These are phyloP conservation scores for Sinohyriopsis cumingii DNA, from an alignment of 2,888 invertebrate species.

Conservation along the genomic window DNA sequence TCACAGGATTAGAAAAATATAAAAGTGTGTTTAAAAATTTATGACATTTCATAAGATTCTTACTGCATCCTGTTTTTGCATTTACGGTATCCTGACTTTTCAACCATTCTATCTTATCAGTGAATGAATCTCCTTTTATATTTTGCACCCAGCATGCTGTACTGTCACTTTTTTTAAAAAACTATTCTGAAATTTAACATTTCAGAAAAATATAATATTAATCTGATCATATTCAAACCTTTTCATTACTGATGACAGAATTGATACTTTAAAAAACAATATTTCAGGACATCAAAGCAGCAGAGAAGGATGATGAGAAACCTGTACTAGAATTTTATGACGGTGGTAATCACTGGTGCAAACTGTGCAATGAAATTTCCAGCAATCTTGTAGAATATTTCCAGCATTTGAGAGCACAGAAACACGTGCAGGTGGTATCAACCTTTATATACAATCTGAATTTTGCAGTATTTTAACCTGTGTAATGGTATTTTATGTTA, in stretches of 20 bases:
- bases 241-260: too few species aligned
- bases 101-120: too few species aligned
- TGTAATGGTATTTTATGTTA: too few species aligned
- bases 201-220: too few species aligned
- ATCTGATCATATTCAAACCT: too few species aligned
- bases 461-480: too few species aligned
- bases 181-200: too few species aligned
- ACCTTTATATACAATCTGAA: neutral
- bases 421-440: conserved; percentile 52
- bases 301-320: neutral
- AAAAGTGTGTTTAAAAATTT: neutral
- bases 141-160: too few species aligned
- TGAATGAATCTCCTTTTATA: too few species aligned
- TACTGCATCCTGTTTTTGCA: neutral
- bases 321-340: conserved; percentile 53
- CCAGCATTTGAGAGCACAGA: conserved; percentile 51
- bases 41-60: neutral
- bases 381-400: conserved; percentile 47
- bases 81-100: neutral
- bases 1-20: conserved; percentile 5
- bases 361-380: conserved; percentile 52
- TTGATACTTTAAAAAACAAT: too few species aligned
- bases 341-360: conserved; percentile 69
- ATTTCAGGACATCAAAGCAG: neutral
- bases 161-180: too few species aligned